Evolutionary conservation across 2,113 vertebrate species (phyloP).

Genomic region (Condylura cristata): DNA sequence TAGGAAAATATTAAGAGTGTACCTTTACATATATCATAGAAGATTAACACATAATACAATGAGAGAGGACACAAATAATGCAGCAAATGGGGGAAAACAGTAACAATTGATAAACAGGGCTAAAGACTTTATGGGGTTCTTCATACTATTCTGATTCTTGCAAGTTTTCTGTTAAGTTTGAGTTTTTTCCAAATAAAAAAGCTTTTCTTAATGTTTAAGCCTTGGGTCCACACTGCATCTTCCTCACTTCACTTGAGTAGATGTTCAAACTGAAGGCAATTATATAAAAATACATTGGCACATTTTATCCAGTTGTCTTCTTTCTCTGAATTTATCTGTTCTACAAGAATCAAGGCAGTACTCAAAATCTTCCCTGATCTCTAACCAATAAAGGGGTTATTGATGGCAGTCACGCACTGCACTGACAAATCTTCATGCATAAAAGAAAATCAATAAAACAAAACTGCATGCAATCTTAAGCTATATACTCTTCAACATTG

Average conservation of each 20-base stretch:
- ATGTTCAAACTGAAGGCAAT: neutral
- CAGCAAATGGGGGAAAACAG: neutral
- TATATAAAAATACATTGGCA: neutral
- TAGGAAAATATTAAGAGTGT: neutral
- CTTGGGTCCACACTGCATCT: neutral
- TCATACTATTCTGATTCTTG: neutral
- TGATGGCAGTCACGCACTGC: neutral
- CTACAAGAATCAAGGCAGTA: neutral
- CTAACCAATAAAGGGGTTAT: neutral
- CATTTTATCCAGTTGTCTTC: neutral
- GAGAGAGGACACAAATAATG: neutral
- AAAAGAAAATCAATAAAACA: slow-evolving; percentile 58
- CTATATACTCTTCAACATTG: neutral
- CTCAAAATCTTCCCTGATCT: neutral
- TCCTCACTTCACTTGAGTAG: neutral
- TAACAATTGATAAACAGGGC: neutral
- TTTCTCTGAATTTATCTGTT: neutral
- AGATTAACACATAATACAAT: neutral
- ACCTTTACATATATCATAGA: slow-evolving; percentile 1
- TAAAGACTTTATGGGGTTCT: neutral
- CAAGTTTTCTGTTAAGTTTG: slow-evolving; percentile 27
- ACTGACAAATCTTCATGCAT: slow-evolving; percentile 16
- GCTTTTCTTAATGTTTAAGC: neutral
- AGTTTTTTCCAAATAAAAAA: slow-evolving; percentile 20
- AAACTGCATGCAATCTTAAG: neutral